phyloP scores from a whole-genome alignment of 2,113 vertebrate genomes.

The Prunella himalayana region DNA sequence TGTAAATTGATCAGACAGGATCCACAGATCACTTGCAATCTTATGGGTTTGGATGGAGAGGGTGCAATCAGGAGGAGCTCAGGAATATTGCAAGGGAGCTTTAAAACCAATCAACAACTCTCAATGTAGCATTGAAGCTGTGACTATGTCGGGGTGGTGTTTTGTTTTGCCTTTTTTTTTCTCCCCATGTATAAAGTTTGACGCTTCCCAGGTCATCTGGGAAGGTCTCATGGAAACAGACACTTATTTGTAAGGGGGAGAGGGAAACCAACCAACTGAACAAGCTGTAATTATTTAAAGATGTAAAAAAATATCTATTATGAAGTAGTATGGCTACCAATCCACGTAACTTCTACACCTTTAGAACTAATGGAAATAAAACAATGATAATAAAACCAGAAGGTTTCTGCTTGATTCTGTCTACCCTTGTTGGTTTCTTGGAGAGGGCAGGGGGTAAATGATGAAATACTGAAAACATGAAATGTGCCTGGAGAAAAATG shows the following conservation, averaged over 20 bases:
- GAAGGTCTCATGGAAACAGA: neutral
- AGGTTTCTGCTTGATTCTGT: neutral
- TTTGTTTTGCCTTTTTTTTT: neutral
- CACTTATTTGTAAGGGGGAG: neutral
- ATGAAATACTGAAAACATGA: neutral
- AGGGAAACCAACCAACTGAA: slow-evolving; percentile 48
- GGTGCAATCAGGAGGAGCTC: neutral
- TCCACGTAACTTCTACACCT: slow-evolving; percentile 56
- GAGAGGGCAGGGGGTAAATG: neutral
- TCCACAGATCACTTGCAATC: neutral
- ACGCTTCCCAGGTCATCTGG: neutral
- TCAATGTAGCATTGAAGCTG: neutral
- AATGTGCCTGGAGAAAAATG: neutral
- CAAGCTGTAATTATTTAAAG: slow-evolving; percentile 70
- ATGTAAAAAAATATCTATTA: slow-evolving; percentile 58
- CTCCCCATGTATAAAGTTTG: neutral
- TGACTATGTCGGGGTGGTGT: neutral
- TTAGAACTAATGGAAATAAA: slow-evolving; percentile 70
- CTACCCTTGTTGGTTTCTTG: neutral
- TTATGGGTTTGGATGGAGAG: neutral
- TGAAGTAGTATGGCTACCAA: slow-evolving; percentile 58
- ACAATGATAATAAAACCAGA: slow-evolving; percentile 26
- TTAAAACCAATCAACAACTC: neutral
- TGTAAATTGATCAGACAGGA: neutral
- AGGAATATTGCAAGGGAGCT: neutral